A percentile compares a stretch with the other conserved stretches of the same genome.
phyloP scores from a whole-genome alignment of 2,113 vertebrate genomes.

The Corythoichthys haematopterus region DNA sequence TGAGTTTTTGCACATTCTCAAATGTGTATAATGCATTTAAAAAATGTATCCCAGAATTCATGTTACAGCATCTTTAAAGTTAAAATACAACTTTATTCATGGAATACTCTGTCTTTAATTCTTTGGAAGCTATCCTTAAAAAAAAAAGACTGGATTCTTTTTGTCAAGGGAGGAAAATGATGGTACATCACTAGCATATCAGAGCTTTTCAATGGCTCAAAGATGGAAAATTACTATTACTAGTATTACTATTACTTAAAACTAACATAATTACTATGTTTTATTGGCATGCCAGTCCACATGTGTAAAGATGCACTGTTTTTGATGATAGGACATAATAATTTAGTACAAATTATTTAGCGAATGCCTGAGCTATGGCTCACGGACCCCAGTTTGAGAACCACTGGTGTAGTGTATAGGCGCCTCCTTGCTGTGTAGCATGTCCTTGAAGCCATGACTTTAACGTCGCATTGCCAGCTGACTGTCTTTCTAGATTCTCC shows the following conservation, averaged over 20 bases:
- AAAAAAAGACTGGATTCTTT: background rate
- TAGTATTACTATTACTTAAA: no score
- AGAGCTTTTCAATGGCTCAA: background rate
- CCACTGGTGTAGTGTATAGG: background rate
- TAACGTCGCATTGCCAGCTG: slow-evolving; percentile 45
- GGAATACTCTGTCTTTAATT: background rate
- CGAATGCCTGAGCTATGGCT: background rate
- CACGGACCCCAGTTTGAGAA: background rate
- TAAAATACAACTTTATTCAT: background rate
- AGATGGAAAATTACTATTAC: background rate
- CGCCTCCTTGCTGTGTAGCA: slow-evolving; percentile 64
- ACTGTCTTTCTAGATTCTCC: slow-evolving; percentile 37
- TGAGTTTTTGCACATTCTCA: no score
- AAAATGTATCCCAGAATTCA: background rate
- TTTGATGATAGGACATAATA: background rate
- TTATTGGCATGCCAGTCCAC: no score
- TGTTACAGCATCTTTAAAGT: background rate
- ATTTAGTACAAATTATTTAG: background rate
- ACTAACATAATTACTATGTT: no score
- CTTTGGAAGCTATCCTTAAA: background rate
- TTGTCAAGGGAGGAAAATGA: no score
- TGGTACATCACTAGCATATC: no score
- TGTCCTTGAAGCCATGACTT: slow-evolving; percentile 73
- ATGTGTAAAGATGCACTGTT: no score
- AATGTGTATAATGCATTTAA: no score